Conservation (phyloP, 92 coral and sea anemone species). For the Blastomussa wellsi region DNA sequence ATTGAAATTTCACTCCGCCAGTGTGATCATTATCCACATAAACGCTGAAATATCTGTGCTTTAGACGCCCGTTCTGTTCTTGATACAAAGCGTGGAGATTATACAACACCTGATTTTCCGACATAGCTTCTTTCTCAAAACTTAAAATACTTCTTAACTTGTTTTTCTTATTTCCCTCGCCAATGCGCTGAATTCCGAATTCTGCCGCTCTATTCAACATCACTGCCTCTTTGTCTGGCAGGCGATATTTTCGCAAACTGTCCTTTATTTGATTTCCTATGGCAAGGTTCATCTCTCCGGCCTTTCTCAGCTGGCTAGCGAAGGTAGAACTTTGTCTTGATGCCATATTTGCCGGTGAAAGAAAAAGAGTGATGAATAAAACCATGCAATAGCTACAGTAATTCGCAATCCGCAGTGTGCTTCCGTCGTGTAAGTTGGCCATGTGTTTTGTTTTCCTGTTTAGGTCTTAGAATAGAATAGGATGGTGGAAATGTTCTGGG, state of each 20-base stretch:
- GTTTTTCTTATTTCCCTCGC: not conserved
- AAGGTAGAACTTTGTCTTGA: not conserved
- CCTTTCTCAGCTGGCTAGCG: not conserved
- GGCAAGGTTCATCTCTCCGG: not conserved
- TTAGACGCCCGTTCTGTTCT: not conserved
- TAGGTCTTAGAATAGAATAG: not conserved
- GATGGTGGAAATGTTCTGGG: not conserved
- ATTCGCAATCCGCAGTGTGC: not conserved
- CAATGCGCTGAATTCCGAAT: slow-evolving; percentile 9
- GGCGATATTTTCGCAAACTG: not conserved
- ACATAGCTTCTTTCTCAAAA: not conserved
- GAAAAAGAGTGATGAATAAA: not conserved
- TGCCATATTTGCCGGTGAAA: not conserved
- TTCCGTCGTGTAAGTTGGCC: not conserved
- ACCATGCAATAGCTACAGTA: not conserved
- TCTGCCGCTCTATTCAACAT: slow-evolving; percentile 21
- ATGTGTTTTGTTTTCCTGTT: not conserved
- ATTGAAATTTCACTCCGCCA: not conserved
- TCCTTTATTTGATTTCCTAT: not conserved
- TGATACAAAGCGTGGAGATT: slow-evolving; percentile 30
- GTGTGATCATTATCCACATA: not conserved
- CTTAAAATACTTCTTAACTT: slow-evolving; percentile 12
- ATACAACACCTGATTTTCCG: not conserved
- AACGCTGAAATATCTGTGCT: slow-evolving; percentile 6
- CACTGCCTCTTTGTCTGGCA: not conserved